Percentiles rank a stretch among this genome's conserved stretches.
Evolutionary conservation across 2,888 invertebrate species (phyloP).

Genomic region (Eretmocerus hayati): DNA sequence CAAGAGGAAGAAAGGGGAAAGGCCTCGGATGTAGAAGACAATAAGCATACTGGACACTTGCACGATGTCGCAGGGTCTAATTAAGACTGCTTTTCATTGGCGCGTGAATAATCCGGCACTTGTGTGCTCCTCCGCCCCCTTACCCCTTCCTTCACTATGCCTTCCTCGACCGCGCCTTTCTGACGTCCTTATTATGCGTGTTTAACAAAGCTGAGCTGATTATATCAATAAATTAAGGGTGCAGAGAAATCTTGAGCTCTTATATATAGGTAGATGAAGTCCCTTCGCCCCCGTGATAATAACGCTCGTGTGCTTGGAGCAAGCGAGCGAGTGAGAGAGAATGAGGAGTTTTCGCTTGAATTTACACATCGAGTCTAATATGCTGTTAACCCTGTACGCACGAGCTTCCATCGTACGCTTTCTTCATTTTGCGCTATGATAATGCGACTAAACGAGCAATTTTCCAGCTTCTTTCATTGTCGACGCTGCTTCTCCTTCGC

Average conservation of each 20-base stretch:
- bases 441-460: background rate
- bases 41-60: slow-evolving; percentile 6
- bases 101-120: slow-evolving; percentile 31
- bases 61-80: slow-evolving; percentile 27
- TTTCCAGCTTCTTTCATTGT: background rate
- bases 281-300: slow-evolving; percentile 7
- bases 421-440: slow-evolving; percentile 13
- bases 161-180: slow-evolving; percentile 17
- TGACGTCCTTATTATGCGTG: slow-evolving; percentile 36
- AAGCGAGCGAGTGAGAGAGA: background rate
- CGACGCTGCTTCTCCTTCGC: background rate
- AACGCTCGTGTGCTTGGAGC: slow-evolving; percentile 4
- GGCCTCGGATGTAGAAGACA: no score
- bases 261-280: no score
- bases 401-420: background rate
- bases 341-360: slow-evolving; percentile 23
- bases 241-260: slow-evolving; percentile 18
- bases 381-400: background rate
- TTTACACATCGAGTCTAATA: slow-evolving; percentile 20
- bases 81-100: slow-evolving; percentile 33
- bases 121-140: background rate
- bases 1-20: no score
- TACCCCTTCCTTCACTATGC: slow-evolving; percentile 4
- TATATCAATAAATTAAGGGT: slow-evolving; percentile 42
- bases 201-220: slow-evolving; percentile 43